These are phyloP conservation scores for Danio aesculapii DNA, from an alignment of 2,797 vertebrate species.

Conservation along the genomic window DNA sequence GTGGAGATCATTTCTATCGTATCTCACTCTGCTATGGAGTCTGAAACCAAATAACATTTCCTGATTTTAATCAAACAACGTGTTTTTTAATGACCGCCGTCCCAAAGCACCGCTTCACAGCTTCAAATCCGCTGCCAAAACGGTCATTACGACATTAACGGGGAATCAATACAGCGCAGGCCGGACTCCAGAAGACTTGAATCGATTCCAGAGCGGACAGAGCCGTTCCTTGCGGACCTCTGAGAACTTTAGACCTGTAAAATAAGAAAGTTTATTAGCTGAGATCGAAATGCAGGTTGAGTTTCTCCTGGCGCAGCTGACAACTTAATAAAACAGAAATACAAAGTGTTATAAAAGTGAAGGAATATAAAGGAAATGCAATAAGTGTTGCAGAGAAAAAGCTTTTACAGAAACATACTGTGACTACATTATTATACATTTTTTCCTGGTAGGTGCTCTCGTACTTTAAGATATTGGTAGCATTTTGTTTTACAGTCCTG, in stretches of 20 bases:
- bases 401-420: background rate
- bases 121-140: constrained; percentile 30
- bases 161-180: constrained; percentile 32
- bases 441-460: no score
- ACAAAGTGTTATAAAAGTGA: background rate
- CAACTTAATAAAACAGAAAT: constrained; percentile 3
- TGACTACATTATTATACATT: no score
- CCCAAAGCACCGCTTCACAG: background rate
- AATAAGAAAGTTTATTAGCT: constrained; percentile 26
- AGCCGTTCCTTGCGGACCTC: constrained; percentile 24
- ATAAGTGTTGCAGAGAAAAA: background rate
- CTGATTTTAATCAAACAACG: constrained; percentile 17
- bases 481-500: no score
- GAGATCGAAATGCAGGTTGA: background rate
- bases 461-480: no score
- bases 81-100: constrained; percentile 20
- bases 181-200: constrained; percentile 6
- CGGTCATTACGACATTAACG: constrained; percentile 30
- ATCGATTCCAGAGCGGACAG: constrained; percentile 20
- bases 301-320: background rate
- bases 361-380: background rate
- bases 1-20: background rate
- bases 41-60: background rate
- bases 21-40: background rate
- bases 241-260: constrained; percentile 10